These are phyloP conservation scores for Thera obeliscata DNA, from an alignment of 2,888 invertebrate genomes.

Conservation along the genomic window DNA sequence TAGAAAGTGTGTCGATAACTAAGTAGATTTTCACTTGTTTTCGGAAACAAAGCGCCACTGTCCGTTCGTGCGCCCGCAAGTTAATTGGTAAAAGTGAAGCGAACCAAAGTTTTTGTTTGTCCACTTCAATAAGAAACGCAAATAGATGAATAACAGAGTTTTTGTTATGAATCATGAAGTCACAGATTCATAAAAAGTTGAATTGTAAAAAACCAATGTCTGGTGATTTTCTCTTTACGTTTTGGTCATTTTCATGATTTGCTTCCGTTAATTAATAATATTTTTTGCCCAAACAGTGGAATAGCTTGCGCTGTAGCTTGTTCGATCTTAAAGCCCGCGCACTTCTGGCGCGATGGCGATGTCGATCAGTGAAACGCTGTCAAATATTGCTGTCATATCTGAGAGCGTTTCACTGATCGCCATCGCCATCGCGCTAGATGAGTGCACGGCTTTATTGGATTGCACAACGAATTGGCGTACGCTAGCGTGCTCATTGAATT, in stretches of 20 bases:
- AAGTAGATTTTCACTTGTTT: constrained; percentile 74
- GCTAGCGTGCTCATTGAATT: constrained; percentile 45
- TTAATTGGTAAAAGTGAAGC: constrained; percentile 83
- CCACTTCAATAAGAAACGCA: constrained; percentile 66
- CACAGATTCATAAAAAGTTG: constrained; percentile 28
- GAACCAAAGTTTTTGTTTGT: constrained; percentile 74
- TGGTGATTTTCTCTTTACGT: background rate
- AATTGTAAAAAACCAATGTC: background rate
- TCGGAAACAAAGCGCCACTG: constrained; percentile 70
- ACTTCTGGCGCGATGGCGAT: no score
- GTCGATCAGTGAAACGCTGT: no score
- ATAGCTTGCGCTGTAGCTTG: no score
- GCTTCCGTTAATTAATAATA: no score
- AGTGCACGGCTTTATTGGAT: constrained; percentile 35
- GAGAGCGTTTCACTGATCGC: no score
- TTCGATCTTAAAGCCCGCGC: no score
- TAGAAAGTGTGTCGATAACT: constrained; percentile 68
- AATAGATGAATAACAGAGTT: constrained; percentile 66
- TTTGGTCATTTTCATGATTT: background rate
- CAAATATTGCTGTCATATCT: no score
- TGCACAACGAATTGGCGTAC: constrained; percentile 50
- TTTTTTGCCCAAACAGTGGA: no score
- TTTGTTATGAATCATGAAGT: constrained; percentile 59
- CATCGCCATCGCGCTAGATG: no score
- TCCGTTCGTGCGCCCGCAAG: constrained; percentile 60